These are phyloP conservation scores for Halictus rubicundus DNA, from an alignment of 1,140 invertebrate genomes.

Conservation along the genomic window DNA sequence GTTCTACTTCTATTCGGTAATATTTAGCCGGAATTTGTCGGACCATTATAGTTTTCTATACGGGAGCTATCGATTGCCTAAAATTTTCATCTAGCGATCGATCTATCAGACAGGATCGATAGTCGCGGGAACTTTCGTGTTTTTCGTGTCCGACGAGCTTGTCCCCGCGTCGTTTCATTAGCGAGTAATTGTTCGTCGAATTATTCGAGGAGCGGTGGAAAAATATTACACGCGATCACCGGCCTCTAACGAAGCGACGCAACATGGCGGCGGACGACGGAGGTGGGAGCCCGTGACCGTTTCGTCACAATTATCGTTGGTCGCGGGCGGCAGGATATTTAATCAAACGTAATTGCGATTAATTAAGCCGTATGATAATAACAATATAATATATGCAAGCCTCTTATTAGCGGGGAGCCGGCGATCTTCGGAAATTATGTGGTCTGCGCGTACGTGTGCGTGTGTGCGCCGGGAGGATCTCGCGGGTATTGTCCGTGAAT, in stretches of 20 bases:
- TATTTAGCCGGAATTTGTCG: not conserved
- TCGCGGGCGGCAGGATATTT: constrained; percentile 32
- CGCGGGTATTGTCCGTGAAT: not conserved
- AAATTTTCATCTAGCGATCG: no score
- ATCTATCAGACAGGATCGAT: constrained; percentile 16
- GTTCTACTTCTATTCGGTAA: not conserved
- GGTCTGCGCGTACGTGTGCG: no score
- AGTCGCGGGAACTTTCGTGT: constrained; percentile 24
- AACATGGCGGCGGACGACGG: not conserved
- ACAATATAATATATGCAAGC: constrained; percentile 14
- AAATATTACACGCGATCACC: not conserved
- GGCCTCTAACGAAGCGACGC: not conserved
- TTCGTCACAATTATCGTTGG: constrained; percentile 30
- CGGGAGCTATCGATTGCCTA: no score
- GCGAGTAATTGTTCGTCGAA: constrained; percentile 24
- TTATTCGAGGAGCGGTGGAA: not conserved
- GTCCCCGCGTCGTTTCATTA: constrained; percentile 30
- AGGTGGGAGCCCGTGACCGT: not conserved
- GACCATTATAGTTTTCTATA: not conserved
- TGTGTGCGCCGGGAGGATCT: no score
- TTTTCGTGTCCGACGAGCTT: not conserved
- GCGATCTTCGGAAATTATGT: constrained; percentile 15
- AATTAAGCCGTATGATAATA: constrained; percentile 27
- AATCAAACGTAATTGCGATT: constrained; percentile 38
- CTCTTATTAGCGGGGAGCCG: constrained; percentile 20